Evolutionary conservation across 2,888 invertebrate genomes (phyloP), one percentile per base, ranked within the genome.

Genomic region (Hipparchia sbordonii): DNA sequence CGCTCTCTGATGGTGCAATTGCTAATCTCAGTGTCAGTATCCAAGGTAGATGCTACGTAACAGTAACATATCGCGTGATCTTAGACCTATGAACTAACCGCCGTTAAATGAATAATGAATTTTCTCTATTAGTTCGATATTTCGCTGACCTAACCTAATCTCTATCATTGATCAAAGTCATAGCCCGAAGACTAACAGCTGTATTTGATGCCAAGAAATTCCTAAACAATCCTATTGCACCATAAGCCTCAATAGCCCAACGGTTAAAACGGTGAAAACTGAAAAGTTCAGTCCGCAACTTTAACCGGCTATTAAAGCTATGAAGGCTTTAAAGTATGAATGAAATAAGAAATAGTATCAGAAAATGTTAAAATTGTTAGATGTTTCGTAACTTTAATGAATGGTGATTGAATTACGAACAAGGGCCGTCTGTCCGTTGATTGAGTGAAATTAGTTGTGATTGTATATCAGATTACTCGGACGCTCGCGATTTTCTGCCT

Each of bases 361-460:
- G 39, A 39, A 39, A 39, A 39, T 39, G 5, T 39, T 39, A 39
- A 39, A 39, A 65, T 12, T 52, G 48, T 62, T 48, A 9, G 65
- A 65, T 51, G 33, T 69, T 69, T 13, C 33, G 52, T 33, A 59
- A 33, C 33, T 71, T 76, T 83, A 85, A 86, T 84, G 79, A 84
- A 80, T 76, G 75, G 78, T 84, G 85, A 88, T 87, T 81, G 77
- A 81, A 82, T 85, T 80, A 83, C 80, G 74, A 74, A 74, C 75
- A 75, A 77, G 79, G 78, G 74, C 74, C 74, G 79, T 77, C 80
- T 80, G 79, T 81, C 79, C 66, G 39, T 68, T 87, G 87, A 90
- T 89, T 89, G 88, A 87, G 85, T 85, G 84, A 87, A 90, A 90
- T 90, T 87, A 87, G 84, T 85, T 80, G 85, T 85, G 88, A 89